Conservation (phyloP, 1,140 invertebrate species). For the Dufourea novaeangliae region DNA sequence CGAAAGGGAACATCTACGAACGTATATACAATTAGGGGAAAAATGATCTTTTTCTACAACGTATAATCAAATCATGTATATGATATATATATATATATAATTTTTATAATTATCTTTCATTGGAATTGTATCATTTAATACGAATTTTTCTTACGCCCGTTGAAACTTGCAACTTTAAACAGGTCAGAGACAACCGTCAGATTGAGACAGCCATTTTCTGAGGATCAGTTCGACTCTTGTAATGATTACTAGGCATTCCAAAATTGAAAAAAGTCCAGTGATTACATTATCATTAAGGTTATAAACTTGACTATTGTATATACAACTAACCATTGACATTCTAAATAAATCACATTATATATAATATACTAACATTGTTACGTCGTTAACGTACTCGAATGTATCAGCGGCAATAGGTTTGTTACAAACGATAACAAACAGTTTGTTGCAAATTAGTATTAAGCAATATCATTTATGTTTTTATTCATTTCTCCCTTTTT, state of each 20-base stretch:
- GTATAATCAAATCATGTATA: slow-evolving; percentile 33
- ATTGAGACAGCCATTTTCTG: slow-evolving; percentile 75
- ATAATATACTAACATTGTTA: slow-evolving; percentile 61
- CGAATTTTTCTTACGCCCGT: not conserved
- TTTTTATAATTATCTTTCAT: slow-evolving; percentile 23
- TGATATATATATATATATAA: slow-evolving; percentile 15
- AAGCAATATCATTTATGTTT: slow-evolving; percentile 33
- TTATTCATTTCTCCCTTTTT: not conserved
- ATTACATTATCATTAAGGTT: slow-evolving; percentile 72
- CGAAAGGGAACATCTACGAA: not conserved
- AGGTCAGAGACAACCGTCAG: slow-evolving; percentile 46
- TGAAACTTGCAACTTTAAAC: slow-evolving; percentile 25
- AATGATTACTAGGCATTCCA: slow-evolving; percentile 79
- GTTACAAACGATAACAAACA: slow-evolving; percentile 45
- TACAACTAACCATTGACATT: slow-evolving; percentile 76
- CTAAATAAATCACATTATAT: slow-evolving; percentile 71
- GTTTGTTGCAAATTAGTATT: slow-evolving; percentile 45
- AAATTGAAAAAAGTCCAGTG: slow-evolving; percentile 72
- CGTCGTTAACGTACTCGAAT: slow-evolving; percentile 17
- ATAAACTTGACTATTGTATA: slow-evolving; percentile 76
- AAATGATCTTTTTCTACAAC: not conserved
- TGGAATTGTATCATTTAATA: slow-evolving; percentile 36
- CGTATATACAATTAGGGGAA: not conserved
- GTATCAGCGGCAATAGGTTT: slow-evolving; percentile 52
- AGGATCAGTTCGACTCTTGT: slow-evolving; percentile 64